Conservation (phyloP, 2,113 vertebrate genomes). For the Toxostoma redivivum region DNA sequence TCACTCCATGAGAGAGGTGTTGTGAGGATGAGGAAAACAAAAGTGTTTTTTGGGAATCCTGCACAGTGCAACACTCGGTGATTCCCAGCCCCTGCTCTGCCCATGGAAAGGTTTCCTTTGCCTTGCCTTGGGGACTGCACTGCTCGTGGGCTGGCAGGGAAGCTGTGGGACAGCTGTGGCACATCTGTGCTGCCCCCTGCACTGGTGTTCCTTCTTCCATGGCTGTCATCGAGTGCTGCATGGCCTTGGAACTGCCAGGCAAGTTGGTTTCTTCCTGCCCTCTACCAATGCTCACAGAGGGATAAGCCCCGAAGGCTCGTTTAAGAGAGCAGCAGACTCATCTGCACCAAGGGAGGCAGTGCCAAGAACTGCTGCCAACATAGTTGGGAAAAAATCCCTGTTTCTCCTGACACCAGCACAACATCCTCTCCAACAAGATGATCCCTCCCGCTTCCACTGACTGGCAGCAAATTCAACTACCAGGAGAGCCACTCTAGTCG, state of each 20-base stretch:
- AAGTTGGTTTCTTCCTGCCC: not conserved
- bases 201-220: not conserved
- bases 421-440: not conserved
- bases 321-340: not conserved
- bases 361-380: not conserved
- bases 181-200: not conserved
- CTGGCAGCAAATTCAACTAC: not conserved
- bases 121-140: not conserved
- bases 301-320: not conserved
- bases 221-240: rapidly evolving
- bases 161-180: not conserved
- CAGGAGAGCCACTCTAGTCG: not conserved
- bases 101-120: not conserved
- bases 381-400: not conserved
- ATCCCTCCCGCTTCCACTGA: not conserved
- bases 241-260: not conserved
- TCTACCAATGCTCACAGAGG: not conserved
- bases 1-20: not conserved
- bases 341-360: not conserved
- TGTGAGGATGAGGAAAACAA: not conserved
- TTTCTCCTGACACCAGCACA: not conserved
- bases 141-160: not conserved
- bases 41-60: not conserved
- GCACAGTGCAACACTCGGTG: rapidly evolving
- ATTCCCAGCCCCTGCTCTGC: not conserved